phyloP scores from a whole-genome alignment of 2,113 vertebrate species.

The Eupsittula cactorum region DNA sequence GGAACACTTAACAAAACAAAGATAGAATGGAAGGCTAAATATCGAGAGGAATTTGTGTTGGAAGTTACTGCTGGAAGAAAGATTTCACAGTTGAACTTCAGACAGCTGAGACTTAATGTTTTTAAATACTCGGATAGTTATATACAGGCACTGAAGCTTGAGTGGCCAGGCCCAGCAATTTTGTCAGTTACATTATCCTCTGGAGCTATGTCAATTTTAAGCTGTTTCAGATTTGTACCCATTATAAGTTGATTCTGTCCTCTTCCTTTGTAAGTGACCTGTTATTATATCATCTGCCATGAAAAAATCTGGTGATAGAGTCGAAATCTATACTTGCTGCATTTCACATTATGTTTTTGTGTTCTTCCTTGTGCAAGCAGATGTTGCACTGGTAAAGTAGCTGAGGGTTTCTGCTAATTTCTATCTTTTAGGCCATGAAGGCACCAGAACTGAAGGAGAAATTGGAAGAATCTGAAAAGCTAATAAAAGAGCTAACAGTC shows the following conservation, averaged over 20 bases:
- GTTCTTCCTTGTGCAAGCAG: not conserved
- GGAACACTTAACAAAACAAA: not conserved
- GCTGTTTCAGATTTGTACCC: not conserved
- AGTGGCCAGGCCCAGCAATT: not conserved
- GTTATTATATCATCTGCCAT: not conserved
- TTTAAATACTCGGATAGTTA: not conserved
- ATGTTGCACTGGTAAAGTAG: not conserved
- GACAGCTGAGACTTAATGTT: not conserved
- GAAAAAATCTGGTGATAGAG: not conserved
- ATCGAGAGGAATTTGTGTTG: not conserved
- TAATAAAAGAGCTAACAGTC: conserved; percentile 95
- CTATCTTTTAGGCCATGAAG: conserved; percentile 88
- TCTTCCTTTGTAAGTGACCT: not conserved
- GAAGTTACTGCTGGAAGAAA: not conserved
- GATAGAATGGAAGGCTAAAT: not conserved
- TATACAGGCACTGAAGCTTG: not conserved
- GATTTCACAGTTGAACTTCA: not conserved
- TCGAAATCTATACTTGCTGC: not conserved
- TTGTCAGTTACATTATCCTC: not conserved
- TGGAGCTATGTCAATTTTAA: not conserved
- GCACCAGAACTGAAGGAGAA: conserved; percentile 97
- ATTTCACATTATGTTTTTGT: not conserved
- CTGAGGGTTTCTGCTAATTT: not conserved
- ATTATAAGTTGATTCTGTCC: not conserved
- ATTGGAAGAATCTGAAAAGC: conserved; percentile 95